Evolutionary conservation across 1,140 invertebrate species (phyloP).

Genomic region (Drosophila parabipectinata): DNA sequence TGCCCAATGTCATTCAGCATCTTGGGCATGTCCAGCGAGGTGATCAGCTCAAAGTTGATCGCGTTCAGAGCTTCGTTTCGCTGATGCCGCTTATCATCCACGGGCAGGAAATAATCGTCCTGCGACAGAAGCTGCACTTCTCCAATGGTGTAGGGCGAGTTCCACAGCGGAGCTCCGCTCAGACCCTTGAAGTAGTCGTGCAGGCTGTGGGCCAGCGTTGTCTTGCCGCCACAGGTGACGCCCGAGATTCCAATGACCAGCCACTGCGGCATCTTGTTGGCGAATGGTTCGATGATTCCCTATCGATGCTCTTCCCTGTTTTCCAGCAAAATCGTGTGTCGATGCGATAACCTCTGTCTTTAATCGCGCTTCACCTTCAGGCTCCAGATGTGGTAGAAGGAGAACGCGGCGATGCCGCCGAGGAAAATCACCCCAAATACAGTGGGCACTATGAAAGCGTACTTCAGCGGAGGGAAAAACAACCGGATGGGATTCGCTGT

Average conservation of each 20-base stretch:
- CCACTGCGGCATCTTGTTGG: conserved; percentile 85
- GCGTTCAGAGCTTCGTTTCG: conserved; percentile 88
- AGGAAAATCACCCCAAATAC: conserved; percentile 87
- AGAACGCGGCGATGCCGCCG: conserved; percentile 87
- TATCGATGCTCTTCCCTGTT: conserved; percentile 25
- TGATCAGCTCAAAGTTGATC: conserved; percentile 91
- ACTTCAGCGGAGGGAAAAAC: conserved; percentile 87
- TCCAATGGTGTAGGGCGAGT: conserved; percentile 81
- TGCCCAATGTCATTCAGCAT: conserved; percentile 85
- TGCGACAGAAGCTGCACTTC: conserved; percentile 88
- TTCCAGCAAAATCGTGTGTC: conserved; percentile 15
- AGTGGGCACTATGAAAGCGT: conserved; percentile 87
- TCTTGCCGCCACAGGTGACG: conserved; percentile 92
- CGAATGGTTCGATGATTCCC: conserved; percentile 28
- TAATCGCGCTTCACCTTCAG: conserved; percentile 59
- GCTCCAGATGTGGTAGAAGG: conserved; percentile 86
- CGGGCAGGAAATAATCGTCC: conserved; percentile 91
- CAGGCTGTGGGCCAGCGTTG: conserved; percentile 87
- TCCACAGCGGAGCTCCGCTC: conserved; percentile 61
- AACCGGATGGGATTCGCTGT: conserved; percentile 86
- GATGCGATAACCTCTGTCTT: conserved; percentile 29
- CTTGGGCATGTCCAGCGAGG: conserved; percentile 89
- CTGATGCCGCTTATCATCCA: conserved; percentile 88
- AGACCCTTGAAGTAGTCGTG: conserved; percentile 84
- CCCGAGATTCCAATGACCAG: conserved; percentile 90